Base-by-base conservation (phyloP, 2,888 invertebrate species). In the Rotaria socialis region DNA sequence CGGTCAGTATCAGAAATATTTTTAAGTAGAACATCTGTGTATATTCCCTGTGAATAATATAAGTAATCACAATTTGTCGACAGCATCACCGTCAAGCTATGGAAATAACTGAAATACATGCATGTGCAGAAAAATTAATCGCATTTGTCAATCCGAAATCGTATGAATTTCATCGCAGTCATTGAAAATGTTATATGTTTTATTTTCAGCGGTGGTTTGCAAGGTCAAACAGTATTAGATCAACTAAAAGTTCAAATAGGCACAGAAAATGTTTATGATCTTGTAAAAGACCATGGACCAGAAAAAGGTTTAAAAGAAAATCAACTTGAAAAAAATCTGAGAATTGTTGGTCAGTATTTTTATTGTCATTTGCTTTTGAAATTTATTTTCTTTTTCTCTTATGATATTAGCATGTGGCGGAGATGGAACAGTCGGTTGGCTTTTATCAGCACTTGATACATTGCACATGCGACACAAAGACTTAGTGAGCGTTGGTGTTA, bases 381-480 rank as follows among this genome's bases (percentile, higher is more conserved):
- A 11, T 16, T 35, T 67, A 67, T 27, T 27, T 35, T 3, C 0
- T 14, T 27, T 16, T 35, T 6, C 10, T 16, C 14, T 67, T 35
- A 0, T 16, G 2, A 27, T 67, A 27, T 16, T 67, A 67, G 67
- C 67, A 67, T 67, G 67, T 27, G 67, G 67, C 3, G 67, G 67
- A 5, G 67, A 67, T 67, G 67, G 87, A 24, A 99, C 98, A 0
- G 97, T 96, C 52, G 98, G 98, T 87, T 98, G 98, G 98, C 95
- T 99, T 87, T 93, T 99, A 86, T 96, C 96, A 19, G 86, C 74
- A 35, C 75, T 86, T n/a, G 86, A 86, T 50, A 27, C 19, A 8
- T 80, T 47, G 10, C 85, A 86, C 27, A 85, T 86, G n/a, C 74
- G 75, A 50, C 85, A 85, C 35, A 22, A 56, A 11, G 50, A 35